Evolutionary conservation across 2,113 vertebrate genomes (phyloP).

Genomic region (Callorhinus ursinus): DNA sequence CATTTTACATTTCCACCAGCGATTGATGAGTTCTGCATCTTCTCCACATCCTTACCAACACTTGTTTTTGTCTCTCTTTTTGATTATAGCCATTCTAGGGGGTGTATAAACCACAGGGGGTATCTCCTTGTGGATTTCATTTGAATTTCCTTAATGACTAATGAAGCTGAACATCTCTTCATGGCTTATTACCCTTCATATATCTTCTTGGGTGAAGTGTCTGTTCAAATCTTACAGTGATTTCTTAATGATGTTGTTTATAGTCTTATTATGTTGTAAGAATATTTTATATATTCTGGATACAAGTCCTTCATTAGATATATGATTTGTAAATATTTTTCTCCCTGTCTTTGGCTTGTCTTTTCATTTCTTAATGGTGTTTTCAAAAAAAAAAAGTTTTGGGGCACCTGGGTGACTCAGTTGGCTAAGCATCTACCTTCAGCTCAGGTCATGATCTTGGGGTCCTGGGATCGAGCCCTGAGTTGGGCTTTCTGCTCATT

Average conservation of each 20-base stretch:
- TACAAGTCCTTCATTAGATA: constrained; percentile 24
- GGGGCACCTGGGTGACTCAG: neutral
- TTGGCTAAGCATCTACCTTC: neutral
- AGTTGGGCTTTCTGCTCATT: neutral
- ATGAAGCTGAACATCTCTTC: neutral
- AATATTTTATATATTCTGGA: neutral
- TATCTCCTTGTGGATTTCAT: neutral
- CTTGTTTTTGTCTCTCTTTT: neutral
- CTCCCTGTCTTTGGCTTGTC: neutral
- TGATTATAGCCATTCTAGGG: neutral
- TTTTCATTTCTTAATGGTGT: neutral
- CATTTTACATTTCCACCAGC: neutral
- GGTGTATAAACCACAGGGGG: neutral
- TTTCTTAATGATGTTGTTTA: constrained; percentile 31
- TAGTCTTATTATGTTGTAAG: neutral
- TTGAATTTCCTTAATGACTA: neutral
- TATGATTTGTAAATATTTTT: neutral
- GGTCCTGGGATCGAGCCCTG: neutral
- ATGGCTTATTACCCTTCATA: neutral
- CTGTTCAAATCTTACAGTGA: neutral
- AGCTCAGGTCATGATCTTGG: neutral
- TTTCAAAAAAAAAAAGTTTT: neutral
- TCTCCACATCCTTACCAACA: neutral
- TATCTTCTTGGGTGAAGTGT: neutral
- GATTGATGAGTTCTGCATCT: neutral